phyloP scores from a whole-genome alignment of 2,797 vertebrate genomes.

The Manis pentadactyla region DNA sequence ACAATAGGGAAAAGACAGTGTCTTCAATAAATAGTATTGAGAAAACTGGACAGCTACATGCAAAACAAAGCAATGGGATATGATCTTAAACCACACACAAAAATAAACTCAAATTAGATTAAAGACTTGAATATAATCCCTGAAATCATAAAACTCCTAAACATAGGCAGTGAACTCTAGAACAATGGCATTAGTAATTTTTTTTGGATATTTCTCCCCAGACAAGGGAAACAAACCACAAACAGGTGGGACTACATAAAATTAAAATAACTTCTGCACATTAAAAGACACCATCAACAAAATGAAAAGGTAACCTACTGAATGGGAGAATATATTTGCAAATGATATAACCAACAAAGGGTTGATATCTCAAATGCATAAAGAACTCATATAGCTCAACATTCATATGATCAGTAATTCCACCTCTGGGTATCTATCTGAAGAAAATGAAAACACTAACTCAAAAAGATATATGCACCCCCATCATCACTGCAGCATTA shows the following conservation, averaged over 20 bases:
- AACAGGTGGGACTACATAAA: neutral
- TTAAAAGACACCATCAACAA: neutral
- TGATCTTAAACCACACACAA: neutral
- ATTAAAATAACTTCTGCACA: neutral
- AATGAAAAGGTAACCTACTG: neutral
- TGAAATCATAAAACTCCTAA: neutral
- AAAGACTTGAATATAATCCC: neutral
- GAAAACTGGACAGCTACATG: neutral
- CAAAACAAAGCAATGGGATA: neutral
- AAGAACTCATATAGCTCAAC: neutral
- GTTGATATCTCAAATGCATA: neutral
- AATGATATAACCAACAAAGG: neutral
- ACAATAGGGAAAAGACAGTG: neutral
- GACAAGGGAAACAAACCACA: neutral
- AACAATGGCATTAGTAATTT: too few species aligned
- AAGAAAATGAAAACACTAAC: neutral
- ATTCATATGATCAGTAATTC: neutral
- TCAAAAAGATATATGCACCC: neutral
- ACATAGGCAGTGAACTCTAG: neutral
- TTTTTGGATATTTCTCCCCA: too few species aligned
- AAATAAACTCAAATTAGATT: neutral
- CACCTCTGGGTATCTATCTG: neutral
- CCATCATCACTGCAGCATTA: neutral
- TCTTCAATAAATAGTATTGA: neutral
- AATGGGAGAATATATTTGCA: neutral